phyloP scores from a whole-genome alignment of 1,140 invertebrate genomes.

The Carposina sasakii region DNA sequence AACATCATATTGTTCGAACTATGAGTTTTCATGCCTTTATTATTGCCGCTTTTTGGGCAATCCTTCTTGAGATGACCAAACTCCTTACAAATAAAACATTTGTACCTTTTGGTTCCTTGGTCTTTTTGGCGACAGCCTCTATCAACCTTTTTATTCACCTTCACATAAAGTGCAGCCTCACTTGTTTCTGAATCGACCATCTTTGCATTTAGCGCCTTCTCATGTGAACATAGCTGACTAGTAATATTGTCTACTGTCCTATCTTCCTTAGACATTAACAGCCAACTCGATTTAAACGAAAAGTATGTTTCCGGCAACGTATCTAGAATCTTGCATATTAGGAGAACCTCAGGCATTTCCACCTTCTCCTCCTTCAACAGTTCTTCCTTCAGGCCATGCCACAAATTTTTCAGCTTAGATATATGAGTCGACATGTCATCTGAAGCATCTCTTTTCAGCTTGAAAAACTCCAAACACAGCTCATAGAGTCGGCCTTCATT shows the following conservation, averaged over 20 bases:
- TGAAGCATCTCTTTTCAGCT: conserved; percentile 6
- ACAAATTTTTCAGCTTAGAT: conserved; percentile 19
- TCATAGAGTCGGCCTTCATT: conserved; percentile 21
- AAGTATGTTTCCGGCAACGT: conserved; percentile 15
- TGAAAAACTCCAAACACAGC: conserved; percentile 28
- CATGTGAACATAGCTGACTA: conserved; percentile 15
- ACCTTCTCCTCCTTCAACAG: conserved; percentile 4
- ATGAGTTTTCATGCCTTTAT: neutral
- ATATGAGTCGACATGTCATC: conserved; percentile 18
- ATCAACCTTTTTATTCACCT: conserved; percentile 2
- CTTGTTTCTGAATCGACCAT: neutral
- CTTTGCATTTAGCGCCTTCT: conserved; percentile 11
- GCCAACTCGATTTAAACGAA: conserved; percentile 20
- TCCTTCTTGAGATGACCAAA: conserved; percentile 13
- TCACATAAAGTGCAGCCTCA: neutral
- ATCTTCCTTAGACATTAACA: conserved; percentile 12
- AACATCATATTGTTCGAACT: neutral
- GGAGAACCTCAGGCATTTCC: conserved; percentile 16
- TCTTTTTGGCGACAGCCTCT: neutral
- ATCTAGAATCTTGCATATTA: conserved; percentile 21
- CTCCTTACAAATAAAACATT: conserved; percentile 17
- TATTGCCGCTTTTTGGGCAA: conserved; percentile 2
- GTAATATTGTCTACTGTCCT: conserved; percentile 17
- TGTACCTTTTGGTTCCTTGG: conserved; percentile 4
- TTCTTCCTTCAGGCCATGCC: conserved; percentile 8